Percentiles rank a stretch among this genome's conserved stretches.
These are phyloP conservation scores for Heliconius erato DNA, from an alignment of 2,888 invertebrate species.

Conservation along the genomic window DNA sequence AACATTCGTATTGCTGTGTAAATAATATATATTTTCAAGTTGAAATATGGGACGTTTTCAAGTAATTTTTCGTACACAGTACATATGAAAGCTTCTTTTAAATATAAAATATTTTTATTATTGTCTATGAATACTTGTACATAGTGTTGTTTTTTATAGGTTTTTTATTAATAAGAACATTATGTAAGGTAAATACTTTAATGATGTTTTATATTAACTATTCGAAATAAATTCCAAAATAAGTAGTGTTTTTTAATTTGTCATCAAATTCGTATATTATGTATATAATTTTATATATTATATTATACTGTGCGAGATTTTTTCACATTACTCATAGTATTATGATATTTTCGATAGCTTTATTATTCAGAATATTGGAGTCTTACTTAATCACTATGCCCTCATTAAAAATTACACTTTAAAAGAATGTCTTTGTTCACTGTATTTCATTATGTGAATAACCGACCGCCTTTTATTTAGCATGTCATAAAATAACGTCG, in stretches of 20 bases:
- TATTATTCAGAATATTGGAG: neutral
- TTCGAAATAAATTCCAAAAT: too few relatives aligned
- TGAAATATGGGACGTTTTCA: neutral
- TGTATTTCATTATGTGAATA: constrained; percentile 16
- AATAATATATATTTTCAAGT: constrained; percentile 30
- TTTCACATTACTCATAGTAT: neutral
- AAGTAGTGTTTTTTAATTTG: too few relatives aligned
- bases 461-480: neutral
- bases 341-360: neutral
- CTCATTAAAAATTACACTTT: constrained; percentile 12
- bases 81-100: neutral
- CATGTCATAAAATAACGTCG: neutral
- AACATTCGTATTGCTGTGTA: constrained; percentile 32
- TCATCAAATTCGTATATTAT: neutral
- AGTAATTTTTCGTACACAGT: neutral
- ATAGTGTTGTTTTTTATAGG: neutral
- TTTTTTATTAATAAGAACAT: neutral
- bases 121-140: neutral
- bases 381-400: neutral
- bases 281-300: neutral
- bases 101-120: neutral
- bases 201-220: too few relatives aligned
- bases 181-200: neutral
- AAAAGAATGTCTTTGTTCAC: constrained; percentile 15
- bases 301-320: neutral